Base-by-base conservation (phyloP, 2,113 vertebrate species). In the Macquaria ambigua region DNA sequence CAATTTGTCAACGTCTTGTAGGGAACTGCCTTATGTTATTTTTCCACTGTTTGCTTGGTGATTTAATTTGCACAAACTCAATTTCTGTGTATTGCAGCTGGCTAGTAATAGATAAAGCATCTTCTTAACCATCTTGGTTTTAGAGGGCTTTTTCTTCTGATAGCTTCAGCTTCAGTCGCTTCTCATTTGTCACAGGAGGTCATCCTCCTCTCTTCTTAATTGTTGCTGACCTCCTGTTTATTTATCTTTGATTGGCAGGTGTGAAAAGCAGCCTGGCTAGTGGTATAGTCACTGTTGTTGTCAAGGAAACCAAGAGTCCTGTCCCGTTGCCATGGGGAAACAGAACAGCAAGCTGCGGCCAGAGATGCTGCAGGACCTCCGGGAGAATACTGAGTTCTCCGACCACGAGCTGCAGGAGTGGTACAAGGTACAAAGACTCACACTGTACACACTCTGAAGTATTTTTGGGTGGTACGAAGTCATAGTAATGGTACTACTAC, bases 281-380 rank as follows among this genome's bases (percentile, higher is more conserved):
- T 78, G 90, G 81, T 87, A 62, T 66, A 81, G 86, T 79, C 84
- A 34, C 87, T 66, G 71, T 70, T 31, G 85, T 88, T 37, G 87
- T 87, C 80, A 77, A 90, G 87, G 85, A 92, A 90, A 90, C 84
- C 59, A 5, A 75, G 77, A 79, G 50, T 74, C 78, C 90, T 61
- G 89, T 94, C 92, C 87, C 63, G 79, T 87, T 79, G 64, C 82
- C 74, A 99, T 99, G 98, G 98, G 98, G 90, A 99, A 99, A 93
- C 98, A 99, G 94, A 99, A 99, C 96, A 99, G 98, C 97, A 99
- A 99, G 87, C 96, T 99, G 63, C 96, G 98, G 68, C 98, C 98
- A 0, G 98, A 99, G 96, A 97, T 99, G 97, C 96, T 99, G 64
- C 97, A 98, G 93, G 98, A 99, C 94, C 97, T 99, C 85, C 95